Conservation (phyloP, 1,140 invertebrate species). For the Drosophila pachea region DNA sequence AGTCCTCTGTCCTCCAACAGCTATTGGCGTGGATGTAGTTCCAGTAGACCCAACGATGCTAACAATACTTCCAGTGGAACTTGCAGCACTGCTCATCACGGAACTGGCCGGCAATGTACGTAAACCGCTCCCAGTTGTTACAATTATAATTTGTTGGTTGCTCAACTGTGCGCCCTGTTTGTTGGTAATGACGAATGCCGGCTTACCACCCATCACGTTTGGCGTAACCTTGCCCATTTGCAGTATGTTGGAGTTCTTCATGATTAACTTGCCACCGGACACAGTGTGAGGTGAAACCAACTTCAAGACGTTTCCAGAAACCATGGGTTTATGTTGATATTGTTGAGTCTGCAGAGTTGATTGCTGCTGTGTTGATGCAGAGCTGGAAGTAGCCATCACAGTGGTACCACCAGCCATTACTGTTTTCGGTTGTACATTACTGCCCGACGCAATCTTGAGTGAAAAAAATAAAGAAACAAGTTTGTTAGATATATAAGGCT, state of each 20-base stretch:
- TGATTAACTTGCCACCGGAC: constrained; percentile 82
- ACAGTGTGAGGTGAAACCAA: constrained; percentile 68
- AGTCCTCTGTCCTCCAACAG: constrained; percentile 76
- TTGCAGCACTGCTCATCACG: constrained; percentile 82
- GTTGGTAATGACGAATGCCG: constrained; percentile 78
- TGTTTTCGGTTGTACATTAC: constrained; percentile 81
- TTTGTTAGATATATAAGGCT: background rate
- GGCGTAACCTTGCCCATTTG: constrained; percentile 81
- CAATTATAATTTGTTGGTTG: constrained; percentile 85
- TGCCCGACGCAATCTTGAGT: constrained; percentile 31
- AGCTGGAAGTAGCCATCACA: constrained; percentile 40
- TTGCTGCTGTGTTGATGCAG: background rate
- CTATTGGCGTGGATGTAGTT: constrained; percentile 48
- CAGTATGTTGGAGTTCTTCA: constrained; percentile 85
- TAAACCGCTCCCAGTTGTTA: constrained; percentile 84
- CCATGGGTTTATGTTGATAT: constrained; percentile 55
- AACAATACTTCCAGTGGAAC: constrained; percentile 80
- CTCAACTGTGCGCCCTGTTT: constrained; percentile 79
- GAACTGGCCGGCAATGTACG: constrained; percentile 79
- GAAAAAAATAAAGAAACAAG: background rate
- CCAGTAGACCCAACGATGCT: constrained; percentile 66
- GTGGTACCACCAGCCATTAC: constrained; percentile 6
- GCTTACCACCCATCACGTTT: constrained; percentile 70
- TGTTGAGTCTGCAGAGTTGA: background rate
- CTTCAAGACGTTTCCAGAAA: constrained; percentile 73